Evolutionary conservation across 2,888 invertebrate species (phyloP).

Genomic region (Stenodera caucasica): DNA sequence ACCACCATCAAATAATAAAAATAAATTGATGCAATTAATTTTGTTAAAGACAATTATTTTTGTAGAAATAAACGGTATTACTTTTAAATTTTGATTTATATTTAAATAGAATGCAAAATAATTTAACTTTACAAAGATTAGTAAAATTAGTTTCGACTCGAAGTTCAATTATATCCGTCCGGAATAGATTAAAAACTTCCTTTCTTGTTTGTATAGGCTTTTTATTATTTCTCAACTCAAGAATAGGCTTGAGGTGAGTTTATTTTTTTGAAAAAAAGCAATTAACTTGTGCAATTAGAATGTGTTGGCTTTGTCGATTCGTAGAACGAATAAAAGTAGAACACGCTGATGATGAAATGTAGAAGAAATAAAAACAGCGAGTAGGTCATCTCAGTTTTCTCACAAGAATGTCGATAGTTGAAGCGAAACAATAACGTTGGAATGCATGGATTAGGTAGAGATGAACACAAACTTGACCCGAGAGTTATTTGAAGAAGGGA

Average conservation of each 20-base stretch:
- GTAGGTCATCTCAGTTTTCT: neutral
- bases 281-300: slow-evolving; percentile 32
- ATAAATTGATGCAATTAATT: too few relatives aligned
- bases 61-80: neutral
- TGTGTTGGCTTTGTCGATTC: slow-evolving; percentile 30
- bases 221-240: slow-evolving; percentile 6
- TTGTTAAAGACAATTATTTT: too few relatives aligned
- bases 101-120: slow-evolving; percentile 35
- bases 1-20: too few relatives aligned
- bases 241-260: too few relatives aligned
- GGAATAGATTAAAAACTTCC: slow-evolving; percentile 32
- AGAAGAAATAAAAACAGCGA: slow-evolving; percentile 13
- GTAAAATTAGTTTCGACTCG: slow-evolving; percentile 33
- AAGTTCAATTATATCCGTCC: slow-evolving; percentile 35
- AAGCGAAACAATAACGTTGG: slow-evolving; percentile 34
- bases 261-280: slow-evolving; percentile 24
- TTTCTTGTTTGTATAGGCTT: slow-evolving; percentile 21
- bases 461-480: slow-evolving; percentile 16
- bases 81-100: slow-evolving; percentile 12
- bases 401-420: slow-evolving; percentile 28
- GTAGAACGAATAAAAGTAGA: slow-evolving; percentile 9
- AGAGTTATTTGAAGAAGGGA: neutral
- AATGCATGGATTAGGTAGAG: slow-evolving; percentile 34
- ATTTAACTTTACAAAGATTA: slow-evolving; percentile 37
- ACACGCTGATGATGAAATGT: neutral